These are phyloP conservation scores for Electrophaes corylata DNA, from an alignment of 2,888 invertebrate genomes.

Conservation along the genomic window DNA sequence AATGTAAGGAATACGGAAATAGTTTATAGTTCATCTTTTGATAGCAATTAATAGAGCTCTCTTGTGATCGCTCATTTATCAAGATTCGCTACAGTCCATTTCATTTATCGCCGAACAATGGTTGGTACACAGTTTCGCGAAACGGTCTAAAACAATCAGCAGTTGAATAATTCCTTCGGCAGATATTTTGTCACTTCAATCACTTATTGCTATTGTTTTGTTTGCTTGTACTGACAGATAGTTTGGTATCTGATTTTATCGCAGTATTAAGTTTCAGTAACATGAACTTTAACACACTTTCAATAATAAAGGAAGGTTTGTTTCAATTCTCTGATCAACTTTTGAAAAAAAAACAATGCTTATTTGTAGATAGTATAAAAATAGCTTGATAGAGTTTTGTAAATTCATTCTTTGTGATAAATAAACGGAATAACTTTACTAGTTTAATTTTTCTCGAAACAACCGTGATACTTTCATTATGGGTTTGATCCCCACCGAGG, in stretches of 20 bases:
- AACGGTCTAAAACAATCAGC: slow-evolving; percentile 63
- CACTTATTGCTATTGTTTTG: slow-evolving; percentile 36
- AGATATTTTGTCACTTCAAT: slow-evolving; percentile 41
- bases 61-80: slow-evolving; percentile 67
- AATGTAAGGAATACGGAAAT: slow-evolving; percentile 49
- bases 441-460: too few species aligned
- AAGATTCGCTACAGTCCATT: slow-evolving; percentile 65
- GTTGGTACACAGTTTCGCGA: slow-evolving; percentile 71
- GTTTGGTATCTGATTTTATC: slow-evolving; percentile 25
- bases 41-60: slow-evolving; percentile 61
- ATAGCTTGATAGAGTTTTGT: too few species aligned
- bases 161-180: slow-evolving; percentile 52
- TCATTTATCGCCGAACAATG: slow-evolving; percentile 73
- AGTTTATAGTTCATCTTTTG: slow-evolving; percentile 54
- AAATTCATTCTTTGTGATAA: too few species aligned
- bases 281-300: slow-evolving; percentile 11
- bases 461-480: too few species aligned
- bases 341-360: too few species aligned
- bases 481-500: too few species aligned
- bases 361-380: too few species aligned
- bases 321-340: neutral
- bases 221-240: slow-evolving; percentile 27
- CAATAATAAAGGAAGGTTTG: neutral
- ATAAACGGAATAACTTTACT: too few species aligned
- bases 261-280: slow-evolving; percentile 22